These are phyloP conservation scores for Nannoperca australis DNA, from an alignment of 2,797 vertebrate species.

Conservation along the genomic window DNA sequence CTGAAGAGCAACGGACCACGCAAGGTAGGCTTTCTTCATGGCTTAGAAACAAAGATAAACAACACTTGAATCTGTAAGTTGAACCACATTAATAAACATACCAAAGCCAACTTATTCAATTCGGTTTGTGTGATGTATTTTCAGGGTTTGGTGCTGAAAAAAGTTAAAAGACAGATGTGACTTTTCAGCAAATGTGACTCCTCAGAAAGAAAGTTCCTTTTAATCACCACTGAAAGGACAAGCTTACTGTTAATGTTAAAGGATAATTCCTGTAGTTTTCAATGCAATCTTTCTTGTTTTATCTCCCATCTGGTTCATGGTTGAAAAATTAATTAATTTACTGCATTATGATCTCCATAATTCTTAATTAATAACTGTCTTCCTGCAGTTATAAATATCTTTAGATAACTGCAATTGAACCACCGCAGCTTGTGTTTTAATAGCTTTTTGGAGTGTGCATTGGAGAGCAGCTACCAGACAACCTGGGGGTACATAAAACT, in stretches of 20 bases:
- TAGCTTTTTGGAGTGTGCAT: conserved; percentile 22
- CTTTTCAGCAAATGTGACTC: neutral
- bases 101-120: neutral
- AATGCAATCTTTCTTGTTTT: conserved; percentile 7
- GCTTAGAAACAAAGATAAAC: neutral
- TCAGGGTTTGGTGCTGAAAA: neutral
- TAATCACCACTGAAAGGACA: neutral
- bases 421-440: conserved; percentile 16
- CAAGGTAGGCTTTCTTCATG: conserved; percentile 84
- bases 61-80: neutral
- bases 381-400: conserved; percentile 5
- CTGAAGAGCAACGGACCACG: conserved; percentile 94
- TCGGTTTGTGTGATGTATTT: neutral
- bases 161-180: neutral
- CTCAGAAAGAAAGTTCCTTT: conserved; percentile 8
- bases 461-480: conserved; percentile 30
- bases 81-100: neutral
- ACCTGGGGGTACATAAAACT: conserved; percentile 30
- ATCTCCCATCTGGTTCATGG: neutral
- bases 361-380: conserved; percentile 18
- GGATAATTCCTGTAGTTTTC: neutral
- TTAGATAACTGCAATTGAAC: conserved; percentile 11
- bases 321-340: neutral
- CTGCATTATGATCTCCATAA: conserved; percentile 15
- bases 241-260: neutral